Evolutionary conservation across 1,140 invertebrate genomes (phyloP).

Genomic region (Ericerus pela): DNA sequence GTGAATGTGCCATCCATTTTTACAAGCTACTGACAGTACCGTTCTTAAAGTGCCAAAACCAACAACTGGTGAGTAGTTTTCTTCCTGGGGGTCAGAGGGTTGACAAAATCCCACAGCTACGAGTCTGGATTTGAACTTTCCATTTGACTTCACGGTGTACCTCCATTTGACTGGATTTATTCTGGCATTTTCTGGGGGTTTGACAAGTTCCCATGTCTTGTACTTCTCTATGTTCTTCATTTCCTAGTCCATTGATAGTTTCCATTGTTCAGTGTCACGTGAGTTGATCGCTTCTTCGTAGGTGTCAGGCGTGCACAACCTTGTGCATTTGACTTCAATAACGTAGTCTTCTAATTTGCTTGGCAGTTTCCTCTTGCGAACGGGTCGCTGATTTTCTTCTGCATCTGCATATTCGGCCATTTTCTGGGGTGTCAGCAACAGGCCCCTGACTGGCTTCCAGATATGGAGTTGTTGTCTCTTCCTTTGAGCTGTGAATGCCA

Average conservation of each 20-base stretch:
- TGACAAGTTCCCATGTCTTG: conserved; percentile 6
- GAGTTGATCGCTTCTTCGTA: conserved; percentile 21
- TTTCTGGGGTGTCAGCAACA: too few species aligned
- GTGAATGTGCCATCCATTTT: conserved; percentile 27
- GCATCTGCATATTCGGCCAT: not conserved
- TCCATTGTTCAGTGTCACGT: conserved; percentile 17
- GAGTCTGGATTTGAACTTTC: conserved; percentile 21
- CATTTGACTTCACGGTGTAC: conserved; percentile 28
- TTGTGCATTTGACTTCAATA: not conserved
- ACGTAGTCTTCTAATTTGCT: not conserved
- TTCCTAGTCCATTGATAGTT: conserved; percentile 19
- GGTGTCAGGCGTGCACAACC: conserved; percentile 14
- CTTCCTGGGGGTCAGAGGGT: not conserved
- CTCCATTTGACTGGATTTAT: conserved; percentile 19
- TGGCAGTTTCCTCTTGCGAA: not conserved
- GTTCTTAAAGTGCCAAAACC: too few species aligned
- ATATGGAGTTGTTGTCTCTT: too few species aligned
- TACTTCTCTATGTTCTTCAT: conserved; percentile 13
- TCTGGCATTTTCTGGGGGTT: not conserved
- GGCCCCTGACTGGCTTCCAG: too few species aligned
- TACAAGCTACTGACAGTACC: conserved; percentile 14
- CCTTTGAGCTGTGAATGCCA: too few species aligned
- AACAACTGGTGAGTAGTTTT: too few species aligned
- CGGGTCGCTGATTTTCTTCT: not conserved
- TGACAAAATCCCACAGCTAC: conserved; percentile 24